phyloP scores from a whole-genome alignment of 2,797 vertebrate species.

The Adrianichthys oophorus region DNA sequence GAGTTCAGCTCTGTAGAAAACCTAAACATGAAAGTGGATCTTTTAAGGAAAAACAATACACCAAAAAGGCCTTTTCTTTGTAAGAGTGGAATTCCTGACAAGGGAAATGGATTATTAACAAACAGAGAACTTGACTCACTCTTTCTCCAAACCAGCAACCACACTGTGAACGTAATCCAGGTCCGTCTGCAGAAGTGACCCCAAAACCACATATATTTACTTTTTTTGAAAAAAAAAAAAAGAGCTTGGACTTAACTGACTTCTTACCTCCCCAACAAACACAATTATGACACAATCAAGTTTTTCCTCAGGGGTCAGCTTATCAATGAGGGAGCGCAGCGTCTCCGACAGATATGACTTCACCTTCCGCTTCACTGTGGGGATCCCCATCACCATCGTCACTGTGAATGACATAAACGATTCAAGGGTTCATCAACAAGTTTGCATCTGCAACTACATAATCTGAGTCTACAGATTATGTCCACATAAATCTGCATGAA shows the following conservation, averaged over 20 bases:
- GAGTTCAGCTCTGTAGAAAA: conserved; percentile 94
- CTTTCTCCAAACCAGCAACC: conserved; percentile 89
- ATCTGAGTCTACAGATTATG: conserved; percentile 23
- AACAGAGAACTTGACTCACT: conserved; percentile 78
- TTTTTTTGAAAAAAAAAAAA: neutral
- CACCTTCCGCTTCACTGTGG: conserved; percentile 97
- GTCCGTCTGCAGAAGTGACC: conserved; percentile 82
- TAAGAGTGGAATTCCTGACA: neutral
- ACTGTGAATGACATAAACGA: conserved; percentile 73
- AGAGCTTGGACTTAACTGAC: neutral
- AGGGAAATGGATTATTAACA: neutral
- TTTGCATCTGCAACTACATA: conserved; percentile 12
- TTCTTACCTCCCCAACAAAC: conserved; percentile 95
- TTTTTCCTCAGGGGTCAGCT: conserved; percentile 94
- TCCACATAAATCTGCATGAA: conserved; percentile 12
- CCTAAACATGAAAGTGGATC: conserved; percentile 61
- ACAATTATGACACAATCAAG: conserved; percentile 96
- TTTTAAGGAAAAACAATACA: neutral
- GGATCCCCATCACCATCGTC: conserved; percentile 99
- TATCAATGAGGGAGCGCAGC: conserved; percentile 95
- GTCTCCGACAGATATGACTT: conserved; percentile 98
- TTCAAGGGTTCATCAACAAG: conserved; percentile 5
- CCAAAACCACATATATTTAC: conserved; percentile 15
- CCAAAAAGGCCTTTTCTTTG: neutral
- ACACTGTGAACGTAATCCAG: conserved; percentile 90